These are phyloP conservation scores for Sus cebifrons DNA, from an alignment of 2,797 vertebrate genomes.

Conservation along the genomic window DNA sequence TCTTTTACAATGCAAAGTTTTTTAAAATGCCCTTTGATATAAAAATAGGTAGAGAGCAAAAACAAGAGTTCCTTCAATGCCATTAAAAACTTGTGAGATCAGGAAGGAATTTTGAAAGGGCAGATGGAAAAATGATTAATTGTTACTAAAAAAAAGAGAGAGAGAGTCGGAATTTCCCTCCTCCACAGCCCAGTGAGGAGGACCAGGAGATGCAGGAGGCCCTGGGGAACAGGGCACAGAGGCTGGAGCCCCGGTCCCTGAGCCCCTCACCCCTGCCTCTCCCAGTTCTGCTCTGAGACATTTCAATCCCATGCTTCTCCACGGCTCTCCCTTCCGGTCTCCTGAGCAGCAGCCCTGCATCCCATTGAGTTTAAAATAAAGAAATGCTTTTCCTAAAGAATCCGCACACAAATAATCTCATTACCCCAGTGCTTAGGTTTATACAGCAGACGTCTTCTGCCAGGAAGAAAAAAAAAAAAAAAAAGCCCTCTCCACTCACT, in stretches of 20 bases:
- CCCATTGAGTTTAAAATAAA: constrained; percentile 77
- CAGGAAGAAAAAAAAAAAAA: constrained; percentile 26
- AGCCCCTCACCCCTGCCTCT: constrained; percentile 14
- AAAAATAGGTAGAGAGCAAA: constrained; percentile 57
- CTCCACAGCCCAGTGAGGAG: background rate
- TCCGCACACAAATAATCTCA: constrained; percentile 74
- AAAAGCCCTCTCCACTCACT: constrained; percentile 70
- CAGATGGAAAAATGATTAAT: constrained; percentile 75
- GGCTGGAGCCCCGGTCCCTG: background rate
- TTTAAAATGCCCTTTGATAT: background rate
- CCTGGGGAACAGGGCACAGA: background rate
- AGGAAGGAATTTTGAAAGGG: constrained; percentile 69
- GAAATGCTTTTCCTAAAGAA: constrained; percentile 66
- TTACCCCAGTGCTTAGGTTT: constrained; percentile 79
- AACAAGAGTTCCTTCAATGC: constrained; percentile 20
- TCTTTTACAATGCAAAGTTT: constrained; percentile 11
- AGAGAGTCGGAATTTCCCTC: constrained; percentile 63
- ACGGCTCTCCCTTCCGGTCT: background rate
- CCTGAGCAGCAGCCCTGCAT: constrained; percentile 55
- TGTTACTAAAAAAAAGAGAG: constrained; percentile 60
- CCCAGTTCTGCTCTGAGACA: constrained; percentile 20
- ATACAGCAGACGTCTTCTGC: constrained; percentile 77
- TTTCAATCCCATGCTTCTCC: constrained; percentile 37
- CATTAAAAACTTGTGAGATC: constrained; percentile 59
- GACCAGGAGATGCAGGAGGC: background rate